Evolutionary conservation across 2,113 vertebrate species (phyloP).

Genomic region (Ariopsis seemanni): DNA sequence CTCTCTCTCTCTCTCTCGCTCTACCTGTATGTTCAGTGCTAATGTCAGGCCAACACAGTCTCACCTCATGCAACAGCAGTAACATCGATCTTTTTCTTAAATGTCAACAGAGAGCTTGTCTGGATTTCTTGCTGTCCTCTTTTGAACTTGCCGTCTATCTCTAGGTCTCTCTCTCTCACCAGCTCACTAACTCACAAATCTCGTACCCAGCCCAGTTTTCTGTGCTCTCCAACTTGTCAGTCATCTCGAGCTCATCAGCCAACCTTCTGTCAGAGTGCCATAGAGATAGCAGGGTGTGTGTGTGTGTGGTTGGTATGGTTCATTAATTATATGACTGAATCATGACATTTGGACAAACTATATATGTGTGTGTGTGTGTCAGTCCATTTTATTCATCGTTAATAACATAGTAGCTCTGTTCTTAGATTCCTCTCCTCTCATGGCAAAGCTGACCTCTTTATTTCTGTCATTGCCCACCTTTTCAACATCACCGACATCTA

Average conservation of each 20-base stretch:
- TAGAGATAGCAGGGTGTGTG: slow-evolving; percentile 24
- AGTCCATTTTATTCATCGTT: neutral
- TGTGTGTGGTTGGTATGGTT: neutral
- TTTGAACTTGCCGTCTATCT: no score
- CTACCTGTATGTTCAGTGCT: slow-evolving; percentile 27
- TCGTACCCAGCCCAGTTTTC: slow-evolving; percentile 27
- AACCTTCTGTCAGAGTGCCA: slow-evolving; percentile 19
- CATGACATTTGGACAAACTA: neutral
- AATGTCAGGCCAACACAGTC: slow-evolving; percentile 38
- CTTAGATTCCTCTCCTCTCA: slow-evolving; percentile 6
- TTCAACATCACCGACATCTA: slow-evolving; percentile 15
- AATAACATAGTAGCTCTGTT: neutral
- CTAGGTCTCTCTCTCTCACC: neutral
- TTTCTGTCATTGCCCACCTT: neutral
- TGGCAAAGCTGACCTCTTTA: neutral
- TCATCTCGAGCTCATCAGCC: slow-evolving; percentile 32
- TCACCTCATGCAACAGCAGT: slow-evolving; percentile 37
- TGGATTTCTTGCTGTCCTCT: neutral
- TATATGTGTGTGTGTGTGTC: neutral
- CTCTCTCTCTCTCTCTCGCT: neutral
- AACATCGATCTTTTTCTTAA: slow-evolving; percentile 47
- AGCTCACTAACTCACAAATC: slow-evolving; percentile 1
- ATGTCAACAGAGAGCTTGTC: slow-evolving; percentile 47
- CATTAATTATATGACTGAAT: neutral
- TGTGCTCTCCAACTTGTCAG: slow-evolving; percentile 42